Conservation (phyloP, 2,797 vertebrate genomes). For the Perodicticus potto region DNA sequence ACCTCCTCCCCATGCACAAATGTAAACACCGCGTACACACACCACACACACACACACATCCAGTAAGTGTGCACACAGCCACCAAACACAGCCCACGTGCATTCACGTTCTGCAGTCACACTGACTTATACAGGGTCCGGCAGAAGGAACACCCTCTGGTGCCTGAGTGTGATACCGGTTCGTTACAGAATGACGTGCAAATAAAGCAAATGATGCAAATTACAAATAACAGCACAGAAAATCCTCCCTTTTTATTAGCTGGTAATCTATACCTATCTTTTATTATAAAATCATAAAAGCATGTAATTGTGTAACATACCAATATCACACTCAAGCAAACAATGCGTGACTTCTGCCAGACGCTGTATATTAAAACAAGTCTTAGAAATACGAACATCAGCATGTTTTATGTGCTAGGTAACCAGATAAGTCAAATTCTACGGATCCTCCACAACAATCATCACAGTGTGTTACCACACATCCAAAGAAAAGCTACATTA, state of each 20-base stretch:
- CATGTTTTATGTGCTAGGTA: not conserved
- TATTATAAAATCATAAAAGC: too few relatives aligned
- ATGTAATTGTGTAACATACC: too few relatives aligned
- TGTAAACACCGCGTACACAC: not conserved
- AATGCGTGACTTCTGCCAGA: too few relatives aligned
- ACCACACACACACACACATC: not conserved
- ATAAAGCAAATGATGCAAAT: too few relatives aligned
- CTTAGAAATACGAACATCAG: not conserved
- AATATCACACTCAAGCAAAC: too few relatives aligned
- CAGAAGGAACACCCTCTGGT: too few relatives aligned
- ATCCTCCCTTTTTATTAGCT: too few relatives aligned
- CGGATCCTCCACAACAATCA: not conserved
- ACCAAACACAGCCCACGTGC: not conserved
- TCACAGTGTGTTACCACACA: not conserved
- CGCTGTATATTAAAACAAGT: not conserved
- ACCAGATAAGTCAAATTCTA: not conserved
- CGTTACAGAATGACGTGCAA: too few relatives aligned
- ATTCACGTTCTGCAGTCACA: not conserved
- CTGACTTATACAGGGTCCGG: not conserved
- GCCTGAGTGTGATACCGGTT: too few relatives aligned
- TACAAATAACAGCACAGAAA: too few relatives aligned
- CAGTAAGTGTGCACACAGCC: not conserved
- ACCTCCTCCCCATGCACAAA: not conserved
- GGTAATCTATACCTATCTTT: too few relatives aligned
- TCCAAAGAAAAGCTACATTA: not conserved